Percentiles rank a stretch among this genome's conserved stretches.
Conservation (phyloP, 2,888 invertebrate genomes). For the Sinodicranocentrus sp. region DNA sequence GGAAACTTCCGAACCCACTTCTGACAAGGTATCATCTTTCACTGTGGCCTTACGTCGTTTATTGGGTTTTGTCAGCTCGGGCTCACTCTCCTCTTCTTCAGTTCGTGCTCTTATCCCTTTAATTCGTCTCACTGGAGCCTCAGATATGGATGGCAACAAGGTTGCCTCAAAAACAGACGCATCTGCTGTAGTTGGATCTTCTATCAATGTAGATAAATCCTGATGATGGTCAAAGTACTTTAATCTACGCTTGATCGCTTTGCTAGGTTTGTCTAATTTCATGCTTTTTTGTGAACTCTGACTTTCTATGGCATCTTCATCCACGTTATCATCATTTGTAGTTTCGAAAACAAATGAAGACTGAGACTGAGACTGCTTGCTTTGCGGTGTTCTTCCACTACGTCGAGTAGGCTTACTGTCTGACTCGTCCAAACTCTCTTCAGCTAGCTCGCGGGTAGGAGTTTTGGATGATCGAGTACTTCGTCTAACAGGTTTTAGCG, state of each 20-base stretch:
- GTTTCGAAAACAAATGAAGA: conserved; percentile 31
- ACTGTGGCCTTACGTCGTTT: conserved; percentile 42
- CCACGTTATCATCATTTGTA: conserved; percentile 31
- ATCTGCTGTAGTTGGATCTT: conserved; percentile 49
- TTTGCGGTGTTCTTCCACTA: neutral
- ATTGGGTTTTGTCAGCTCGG: conserved; percentile 19
- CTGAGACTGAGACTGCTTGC: neutral
- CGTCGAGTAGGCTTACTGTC: neutral
- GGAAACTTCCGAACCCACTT: conserved; percentile 18
- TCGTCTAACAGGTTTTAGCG: neutral
- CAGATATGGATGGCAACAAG: neutral
- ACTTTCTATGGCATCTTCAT: conserved; percentile 22
- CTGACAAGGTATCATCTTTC: conserved; percentile 20
- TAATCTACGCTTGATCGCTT: conserved; percentile 31
- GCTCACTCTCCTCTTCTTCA: conserved; percentile 9
- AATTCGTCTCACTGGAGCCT: conserved; percentile 25
- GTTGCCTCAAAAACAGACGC: conserved; percentile 51
- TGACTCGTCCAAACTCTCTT: neutral
- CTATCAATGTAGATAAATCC: conserved; percentile 71
- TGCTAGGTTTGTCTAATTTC: neutral
- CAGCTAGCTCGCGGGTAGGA: conserved; percentile 1
- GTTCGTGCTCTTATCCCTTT: conserved; percentile 37
- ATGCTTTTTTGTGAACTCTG: neutral
- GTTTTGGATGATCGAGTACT: neutral
- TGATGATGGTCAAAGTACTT: conserved; percentile 62